Evolutionary conservation across 2,888 invertebrate species (phyloP), one percentile per base, ranked within the genome.

Genomic region (Nasonovia ribisnigri): DNA sequence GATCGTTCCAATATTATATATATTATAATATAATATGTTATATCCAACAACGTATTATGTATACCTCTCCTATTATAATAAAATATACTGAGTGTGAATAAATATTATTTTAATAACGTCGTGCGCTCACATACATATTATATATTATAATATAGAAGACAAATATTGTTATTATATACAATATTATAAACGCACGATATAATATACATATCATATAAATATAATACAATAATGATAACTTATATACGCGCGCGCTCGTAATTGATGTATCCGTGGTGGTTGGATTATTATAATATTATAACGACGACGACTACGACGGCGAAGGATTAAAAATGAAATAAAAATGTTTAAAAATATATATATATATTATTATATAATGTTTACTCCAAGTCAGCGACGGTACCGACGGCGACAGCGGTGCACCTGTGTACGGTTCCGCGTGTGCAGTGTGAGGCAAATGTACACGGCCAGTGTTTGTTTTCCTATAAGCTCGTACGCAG

Each of bases 241-340:
- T 77, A 42, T 24, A 36, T 13, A n/a, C 87, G 42, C 48, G 48
- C 26, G 48, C 51, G 88, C 20, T 77, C 51, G n/a, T 77, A 90
- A 90, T 77, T 90, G 90, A 90, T 90, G 90, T 42, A 90, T 90
- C 90, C 90, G 90, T 77, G 48, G 90, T 46, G 90, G 90, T 90
- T 67, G 90, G 77, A 90, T 90, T 90, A 90, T 90, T 51, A 77
- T 77, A 90, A 90, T n/a, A 90, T 51, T 20, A 77, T 36, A 8
- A 36, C 20, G 8, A 57, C 36, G 36, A 77, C 90, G 51, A 57
- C 36, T 20, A 77, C 90, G 51, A 51, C 77, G 77, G 77, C 77
- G 20, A 48, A 46, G 90, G 77, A 77, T 77, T 77, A 77, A 36
- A 36, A 60, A 48, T 1, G 24, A 48, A 46, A 67, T 46, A 90